A percentile compares a stretch with the other conserved stretches of the same genome.
Conservation (phyloP, 2,113 vertebrate genomes). For the Tychaedon coryphoeus region DNA sequence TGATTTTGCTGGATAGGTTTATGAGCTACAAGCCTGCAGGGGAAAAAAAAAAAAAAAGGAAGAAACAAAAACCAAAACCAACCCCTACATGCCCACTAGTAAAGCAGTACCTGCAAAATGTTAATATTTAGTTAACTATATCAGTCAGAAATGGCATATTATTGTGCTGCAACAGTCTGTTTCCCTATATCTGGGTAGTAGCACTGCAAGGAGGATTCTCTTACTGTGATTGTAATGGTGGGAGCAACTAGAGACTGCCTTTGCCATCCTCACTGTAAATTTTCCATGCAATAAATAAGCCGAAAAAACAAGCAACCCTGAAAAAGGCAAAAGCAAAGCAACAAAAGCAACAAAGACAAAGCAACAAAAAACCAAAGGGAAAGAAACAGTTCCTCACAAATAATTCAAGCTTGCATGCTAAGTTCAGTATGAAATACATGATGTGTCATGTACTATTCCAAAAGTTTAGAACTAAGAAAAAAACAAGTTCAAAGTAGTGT, state of each 20-base stretch:
- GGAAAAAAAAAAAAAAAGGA: neutral
- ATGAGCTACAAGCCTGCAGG: neutral
- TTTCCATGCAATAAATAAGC: neutral
- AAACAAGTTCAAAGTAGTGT: neutral
- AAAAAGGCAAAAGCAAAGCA: too few species aligned
- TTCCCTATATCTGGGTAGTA: neutral
- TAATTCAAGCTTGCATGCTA: neutral
- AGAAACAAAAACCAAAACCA: neutral
- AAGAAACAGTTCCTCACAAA: neutral
- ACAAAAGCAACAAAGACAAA: neutral
- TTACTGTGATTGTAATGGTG: neutral
- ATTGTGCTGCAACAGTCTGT: neutral
- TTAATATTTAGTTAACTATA: neutral
- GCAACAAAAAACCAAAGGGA: neutral
- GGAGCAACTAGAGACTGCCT: neutral
- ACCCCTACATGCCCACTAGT: neutral
- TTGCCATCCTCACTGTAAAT: neutral
- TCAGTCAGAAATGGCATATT: neutral
- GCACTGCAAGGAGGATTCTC: neutral
- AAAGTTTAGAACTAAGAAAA: neutral
- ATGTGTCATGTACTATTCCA: neutral
- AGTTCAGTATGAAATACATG: neutral
- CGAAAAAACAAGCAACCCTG: neutral
- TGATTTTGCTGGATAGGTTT: neutral
- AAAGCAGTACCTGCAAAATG: neutral